phyloP scores from a whole-genome alignment of 1,140 invertebrate genomes.

The Hirudo medicinalis region DNA sequence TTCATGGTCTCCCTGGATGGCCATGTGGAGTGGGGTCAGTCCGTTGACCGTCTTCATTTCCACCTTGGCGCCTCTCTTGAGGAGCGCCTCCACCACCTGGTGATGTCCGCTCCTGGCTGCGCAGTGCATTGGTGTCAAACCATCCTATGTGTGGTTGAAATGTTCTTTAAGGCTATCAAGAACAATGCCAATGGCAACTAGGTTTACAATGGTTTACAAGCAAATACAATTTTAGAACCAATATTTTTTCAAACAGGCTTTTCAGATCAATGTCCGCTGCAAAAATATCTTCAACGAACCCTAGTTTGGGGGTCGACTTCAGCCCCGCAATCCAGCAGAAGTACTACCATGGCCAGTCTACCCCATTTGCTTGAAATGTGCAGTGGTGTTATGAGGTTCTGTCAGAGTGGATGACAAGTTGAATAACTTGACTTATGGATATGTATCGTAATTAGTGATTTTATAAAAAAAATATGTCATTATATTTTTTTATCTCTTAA shows the following conservation, averaged over 20 bases:
- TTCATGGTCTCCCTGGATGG: slow-evolving; percentile 93
- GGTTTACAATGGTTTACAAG: neutral
- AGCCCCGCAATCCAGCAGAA: slow-evolving; percentile 78
- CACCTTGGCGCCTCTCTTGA: slow-evolving; percentile 52
- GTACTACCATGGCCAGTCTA: slow-evolving; percentile 84
- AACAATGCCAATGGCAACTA: neutral
- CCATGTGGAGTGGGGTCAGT: slow-evolving; percentile 45
- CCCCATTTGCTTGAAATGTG: slow-evolving; percentile 98
- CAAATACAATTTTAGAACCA: no score
- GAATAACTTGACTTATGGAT: no score
- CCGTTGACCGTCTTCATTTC: slow-evolving; percentile 43
- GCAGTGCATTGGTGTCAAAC: slow-evolving; percentile 73
- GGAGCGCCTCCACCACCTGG: slow-evolving; percentile 80
- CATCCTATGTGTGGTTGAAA: slow-evolving; percentile 53
- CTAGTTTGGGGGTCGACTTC: slow-evolving; percentile 48
- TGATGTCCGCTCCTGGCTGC: slow-evolving; percentile 93
- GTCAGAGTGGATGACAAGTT: neutral
- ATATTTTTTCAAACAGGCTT: no score
- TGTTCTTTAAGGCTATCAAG: neutral
- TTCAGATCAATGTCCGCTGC: no score
- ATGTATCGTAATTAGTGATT: no score
- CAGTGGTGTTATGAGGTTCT: slow-evolving; percentile 57
- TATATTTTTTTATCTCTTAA: no score
- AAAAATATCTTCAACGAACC: neutral
- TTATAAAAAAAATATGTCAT: no score